These are phyloP conservation scores for Melikaiella ostensackeni DNA, from an alignment of 2,888 invertebrate species.

Conservation along the genomic window DNA sequence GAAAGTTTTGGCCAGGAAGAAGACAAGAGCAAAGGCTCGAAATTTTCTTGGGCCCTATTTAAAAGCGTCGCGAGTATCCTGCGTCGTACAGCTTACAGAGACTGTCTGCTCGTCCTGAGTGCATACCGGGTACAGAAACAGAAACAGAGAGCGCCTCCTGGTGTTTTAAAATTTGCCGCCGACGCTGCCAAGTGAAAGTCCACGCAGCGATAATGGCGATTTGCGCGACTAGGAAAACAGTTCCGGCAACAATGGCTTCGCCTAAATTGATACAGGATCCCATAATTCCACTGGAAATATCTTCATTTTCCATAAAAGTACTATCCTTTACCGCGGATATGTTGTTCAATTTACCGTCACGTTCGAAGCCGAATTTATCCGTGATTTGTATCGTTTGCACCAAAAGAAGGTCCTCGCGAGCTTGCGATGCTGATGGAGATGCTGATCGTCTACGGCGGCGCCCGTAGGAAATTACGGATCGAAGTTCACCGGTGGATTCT, in stretches of 20 bases:
- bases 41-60: conserved; percentile 66
- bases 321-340: conserved; percentile 81
- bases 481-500: conserved; percentile 89
- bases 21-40: conserved; percentile 42
- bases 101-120: conserved; percentile 84
- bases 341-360: conserved; percentile 75
- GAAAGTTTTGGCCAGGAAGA: conserved; percentile 51
- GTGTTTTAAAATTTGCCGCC: conserved; percentile 82
- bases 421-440: conserved; percentile 79
- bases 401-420: conserved; percentile 89
- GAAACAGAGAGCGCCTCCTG: conserved; percentile 82
- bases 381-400: conserved; percentile 95
- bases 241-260: conserved; percentile 90
- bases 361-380: conserved; percentile 93
- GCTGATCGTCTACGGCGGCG: conserved; percentile 81
- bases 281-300: conserved; percentile 71
- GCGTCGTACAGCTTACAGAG: conserved; percentile 93
- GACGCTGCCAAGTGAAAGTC: conserved; percentile 92
- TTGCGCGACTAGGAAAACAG: conserved; percentile 91
- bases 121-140: conserved; percentile 82
- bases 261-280: conserved; percentile 86
- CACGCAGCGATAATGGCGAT: conserved; percentile 91
- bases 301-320: conserved; percentile 84
- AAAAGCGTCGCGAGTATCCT: conserved; percentile 86
- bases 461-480: conserved; percentile 90